A percentile compares a stretch with the other conserved stretches of the same genome.
These are phyloP conservation scores for Scaptodrosophila lebanonensis DNA, from an alignment of 1,140 invertebrate genomes.

Conservation along the genomic window DNA sequence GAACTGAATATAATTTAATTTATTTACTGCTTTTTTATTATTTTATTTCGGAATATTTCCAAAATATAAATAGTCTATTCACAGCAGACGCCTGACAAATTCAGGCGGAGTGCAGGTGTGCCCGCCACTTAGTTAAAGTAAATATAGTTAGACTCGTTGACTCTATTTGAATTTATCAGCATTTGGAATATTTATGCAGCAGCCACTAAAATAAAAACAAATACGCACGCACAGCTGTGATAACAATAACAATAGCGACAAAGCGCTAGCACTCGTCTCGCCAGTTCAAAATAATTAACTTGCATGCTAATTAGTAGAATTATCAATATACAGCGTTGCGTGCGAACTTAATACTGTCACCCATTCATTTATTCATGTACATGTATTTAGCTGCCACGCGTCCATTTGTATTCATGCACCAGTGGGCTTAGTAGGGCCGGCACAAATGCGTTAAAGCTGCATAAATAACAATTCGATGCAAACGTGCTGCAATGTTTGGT, in stretches of 20 bases:
- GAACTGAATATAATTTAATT: too few relatives aligned
- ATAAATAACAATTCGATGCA: constrained; percentile 39
- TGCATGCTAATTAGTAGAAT: constrained; percentile 69
- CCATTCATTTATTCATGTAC: constrained; percentile 57
- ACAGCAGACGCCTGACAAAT: too few relatives aligned
- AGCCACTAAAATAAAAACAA: constrained; percentile 12
- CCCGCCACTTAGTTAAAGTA: not conserved
- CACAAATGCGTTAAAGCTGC: constrained; percentile 42
- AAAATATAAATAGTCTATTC: too few relatives aligned
- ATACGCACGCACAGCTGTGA: constrained; percentile 21
- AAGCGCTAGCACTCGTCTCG: constrained; percentile 32
- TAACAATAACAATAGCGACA: constrained; percentile 47
- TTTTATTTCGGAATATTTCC: too few relatives aligned
- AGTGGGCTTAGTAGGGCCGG: constrained; percentile 24
- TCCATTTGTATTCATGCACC: constrained; percentile 31
- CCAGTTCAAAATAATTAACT: constrained; percentile 69
- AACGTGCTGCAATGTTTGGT: constrained; percentile 38
- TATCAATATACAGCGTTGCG: constrained; percentile 52
- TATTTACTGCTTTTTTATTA: too few relatives aligned
- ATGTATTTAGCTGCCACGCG: constrained; percentile 27
- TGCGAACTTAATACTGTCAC: too few relatives aligned
- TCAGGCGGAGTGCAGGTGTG: too few relatives aligned
- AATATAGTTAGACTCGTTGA: not conserved
- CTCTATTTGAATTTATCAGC: constrained; percentile 29
- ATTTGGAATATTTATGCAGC: constrained; percentile 24